phyloP scores from a whole-genome alignment of 2,888 invertebrate species.

The Pollenia angustigena region DNA sequence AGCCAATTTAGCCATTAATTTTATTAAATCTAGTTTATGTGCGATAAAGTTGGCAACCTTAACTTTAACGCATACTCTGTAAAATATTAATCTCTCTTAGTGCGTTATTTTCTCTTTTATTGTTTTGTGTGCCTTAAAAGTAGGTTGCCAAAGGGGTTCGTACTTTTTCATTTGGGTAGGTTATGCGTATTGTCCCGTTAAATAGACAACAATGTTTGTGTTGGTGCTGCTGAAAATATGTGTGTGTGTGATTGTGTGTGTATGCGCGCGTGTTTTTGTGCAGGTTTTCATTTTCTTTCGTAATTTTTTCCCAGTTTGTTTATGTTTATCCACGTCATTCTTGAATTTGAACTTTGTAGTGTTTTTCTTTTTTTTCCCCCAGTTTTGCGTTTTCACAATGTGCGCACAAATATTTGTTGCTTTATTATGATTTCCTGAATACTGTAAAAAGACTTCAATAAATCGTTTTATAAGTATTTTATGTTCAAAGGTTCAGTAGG shows the following conservation, averaged over 20 bases:
- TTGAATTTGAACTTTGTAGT: slow-evolving; percentile 25
- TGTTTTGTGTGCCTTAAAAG: slow-evolving; percentile 11
- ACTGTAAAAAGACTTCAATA: not conserved
- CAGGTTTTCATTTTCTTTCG: slow-evolving; percentile 1
- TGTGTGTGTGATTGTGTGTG: not conserved
- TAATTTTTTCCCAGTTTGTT: slow-evolving; percentile 54
- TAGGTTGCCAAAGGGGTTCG: slow-evolving; percentile 33
- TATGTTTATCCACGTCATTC: slow-evolving; percentile 65
- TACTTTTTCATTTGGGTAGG: slow-evolving; percentile 47
- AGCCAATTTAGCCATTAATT: too few relatives aligned
- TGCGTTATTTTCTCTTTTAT: not conserved
- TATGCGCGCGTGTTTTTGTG: not conserved
- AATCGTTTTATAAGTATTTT: slow-evolving; percentile 21
- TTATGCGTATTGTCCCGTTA: slow-evolving; percentile 14
- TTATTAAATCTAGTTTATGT: too few relatives aligned
- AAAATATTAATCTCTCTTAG: not conserved
- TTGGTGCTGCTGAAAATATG: not conserved
- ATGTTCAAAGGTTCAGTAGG: slow-evolving; percentile 20
- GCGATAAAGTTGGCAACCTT: too few relatives aligned
- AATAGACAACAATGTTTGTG: slow-evolving; percentile 10
- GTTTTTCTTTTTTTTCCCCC: not conserved
- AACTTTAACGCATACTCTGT: slow-evolving; percentile 44
- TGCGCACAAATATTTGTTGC: slow-evolving; percentile 59
- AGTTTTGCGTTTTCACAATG: slow-evolving; percentile 20
- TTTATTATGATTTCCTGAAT: slow-evolving; percentile 10